Evolutionary conservation across 2,113 vertebrate species (phyloP), one percentile per base, ranked within the genome.

Genomic region (Nothobranchius furzeri): DNA sequence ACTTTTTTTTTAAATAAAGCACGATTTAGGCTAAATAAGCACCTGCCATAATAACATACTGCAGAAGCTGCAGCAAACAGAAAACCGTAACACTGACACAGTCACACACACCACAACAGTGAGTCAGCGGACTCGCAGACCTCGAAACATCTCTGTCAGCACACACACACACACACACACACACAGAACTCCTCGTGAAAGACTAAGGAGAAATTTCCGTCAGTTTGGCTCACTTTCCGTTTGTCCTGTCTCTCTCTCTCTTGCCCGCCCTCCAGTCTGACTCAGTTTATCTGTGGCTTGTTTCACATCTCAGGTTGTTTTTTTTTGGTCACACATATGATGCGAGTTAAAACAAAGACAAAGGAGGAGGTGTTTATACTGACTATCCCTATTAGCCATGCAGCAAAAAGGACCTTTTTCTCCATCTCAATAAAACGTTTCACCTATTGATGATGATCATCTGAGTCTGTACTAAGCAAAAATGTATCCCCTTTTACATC

Each of bases 71-170:
- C 48, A 17, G 17, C 9, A 55, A n/a, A 74, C 59, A 47, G 24
- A 68, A 57, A 14, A 70, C 60, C 47, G 75, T 79, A 79, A 87
- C 74, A 74, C 68, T 60, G 58, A 70, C 79, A 75, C 75, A 78
- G 48, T 81, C 81, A 71, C 60, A 67, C 54, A 67, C 55, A 73
- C 73, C 77, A 73, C 79, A 78, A 79, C 83, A 83, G 81, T 87
- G 86, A 88, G 78, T 88, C 86, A 89, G 86, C 82, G n/a, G 53
- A 81, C 78, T 73, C 65, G 6, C 59, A 75, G 62, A 8, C 57
- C 60, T 43, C 70, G 66, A 75, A 73, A 81, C 78, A 60, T 64
- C 70, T 66, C 75, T 56, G 73, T 84, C 76, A 82, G 83, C 83
- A 87, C 77, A 81, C 72, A 72, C 53, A 71, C 55, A 57, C 36